These are phyloP conservation scores for Drosophila peninsularis DNA, from an alignment of 2,888 invertebrate genomes.

Conservation along the genomic window DNA sequence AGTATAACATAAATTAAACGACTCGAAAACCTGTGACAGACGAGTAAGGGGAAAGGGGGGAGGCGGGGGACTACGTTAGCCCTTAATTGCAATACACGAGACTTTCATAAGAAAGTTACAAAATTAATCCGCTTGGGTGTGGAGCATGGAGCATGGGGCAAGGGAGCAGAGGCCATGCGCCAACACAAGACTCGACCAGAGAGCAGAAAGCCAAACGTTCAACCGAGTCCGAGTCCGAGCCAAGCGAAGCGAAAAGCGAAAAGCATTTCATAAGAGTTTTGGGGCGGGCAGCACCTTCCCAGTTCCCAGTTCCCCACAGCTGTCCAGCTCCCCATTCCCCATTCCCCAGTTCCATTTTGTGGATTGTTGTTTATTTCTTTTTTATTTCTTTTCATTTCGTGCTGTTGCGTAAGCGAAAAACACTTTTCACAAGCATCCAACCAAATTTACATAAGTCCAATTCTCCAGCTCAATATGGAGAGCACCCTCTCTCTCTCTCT, in stretches of 20 bases:
- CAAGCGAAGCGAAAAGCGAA: conserved; percentile 57
- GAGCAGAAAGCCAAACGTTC: conserved; percentile 17
- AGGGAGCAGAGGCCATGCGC: conserved; percentile 25
- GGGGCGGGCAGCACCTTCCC: conserved; percentile 28
- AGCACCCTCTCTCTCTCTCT: not conserved
- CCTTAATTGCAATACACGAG: conserved; percentile 60
- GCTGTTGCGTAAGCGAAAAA: conserved; percentile 44
- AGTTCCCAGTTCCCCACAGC: conserved; percentile 9
- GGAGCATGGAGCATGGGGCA: conserved; percentile 1
- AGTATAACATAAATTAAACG: conserved; percentile 18
- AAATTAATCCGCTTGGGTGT: conserved; percentile 50
- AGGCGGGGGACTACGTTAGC: conserved; percentile 14
- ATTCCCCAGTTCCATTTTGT: conserved; percentile 18
- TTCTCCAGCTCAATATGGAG: conserved; percentile 43
- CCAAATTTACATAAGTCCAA: conserved; percentile 47
- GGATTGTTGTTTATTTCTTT: conserved; percentile 11
- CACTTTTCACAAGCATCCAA: conserved; percentile 34
- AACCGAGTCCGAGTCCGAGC: conserved; percentile 10
- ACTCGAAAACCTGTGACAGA: conserved; percentile 7
- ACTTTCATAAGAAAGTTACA: conserved; percentile 76
- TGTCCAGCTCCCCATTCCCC: conserved; percentile 1
- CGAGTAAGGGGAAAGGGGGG: not conserved
- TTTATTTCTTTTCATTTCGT: conserved; percentile 10
- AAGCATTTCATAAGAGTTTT: conserved; percentile 47
- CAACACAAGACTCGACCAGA: conserved; percentile 26